Evolutionary conservation across 2,888 invertebrate genomes (phyloP), one percentile per base, ranked within the genome.

Genomic region (Pseudococcus viburni): DNA sequence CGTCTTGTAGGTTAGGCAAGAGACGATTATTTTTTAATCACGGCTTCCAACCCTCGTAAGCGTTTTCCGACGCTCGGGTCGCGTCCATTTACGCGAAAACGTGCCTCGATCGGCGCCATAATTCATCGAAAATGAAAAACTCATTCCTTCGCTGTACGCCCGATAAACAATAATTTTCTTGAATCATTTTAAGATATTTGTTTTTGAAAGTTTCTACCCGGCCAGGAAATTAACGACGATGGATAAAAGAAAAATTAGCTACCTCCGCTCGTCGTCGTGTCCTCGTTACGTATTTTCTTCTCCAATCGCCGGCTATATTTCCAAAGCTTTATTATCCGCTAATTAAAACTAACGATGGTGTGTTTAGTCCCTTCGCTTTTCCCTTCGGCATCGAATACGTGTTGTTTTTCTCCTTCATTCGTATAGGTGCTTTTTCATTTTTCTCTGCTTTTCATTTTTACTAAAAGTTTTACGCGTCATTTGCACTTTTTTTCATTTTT

Each of bases 161-260:
- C 42, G 39, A 86, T 55, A 64, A 68, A 86, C 83, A 77, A 88
- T 88, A 88, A 88, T 88, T 86, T 88, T 88, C 88, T 42, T 59
- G 39, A 88, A 88, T 88, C 88, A 88, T 88, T 88, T 80, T 59
- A 59, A 59, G 88, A 88, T 88, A 88, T 88, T 88, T 88, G 88
- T 88, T 88, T 88, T 88, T 88, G 88, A 88, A 88, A 88, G 88
- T 88, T 87, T 19, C 83, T 55, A 15, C 51, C 22, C 11, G 55
- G 64, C 22, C 55, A 73, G 48, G 83, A 88, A 88, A 88, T 88
- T 88, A 88, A 88, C 88, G 73, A 88, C 83, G 88, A 87, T 68
- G 48, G 86, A 77, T 77, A 46, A 88, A 80, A 88, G 48, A 48
- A 88, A 80, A 83, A 77, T 80, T 88, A 26, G 68, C 26, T 68